These are phyloP conservation scores for Xanthorhoe designata DNA, from an alignment of 2,888 invertebrate genomes.

Conservation along the genomic window DNA sequence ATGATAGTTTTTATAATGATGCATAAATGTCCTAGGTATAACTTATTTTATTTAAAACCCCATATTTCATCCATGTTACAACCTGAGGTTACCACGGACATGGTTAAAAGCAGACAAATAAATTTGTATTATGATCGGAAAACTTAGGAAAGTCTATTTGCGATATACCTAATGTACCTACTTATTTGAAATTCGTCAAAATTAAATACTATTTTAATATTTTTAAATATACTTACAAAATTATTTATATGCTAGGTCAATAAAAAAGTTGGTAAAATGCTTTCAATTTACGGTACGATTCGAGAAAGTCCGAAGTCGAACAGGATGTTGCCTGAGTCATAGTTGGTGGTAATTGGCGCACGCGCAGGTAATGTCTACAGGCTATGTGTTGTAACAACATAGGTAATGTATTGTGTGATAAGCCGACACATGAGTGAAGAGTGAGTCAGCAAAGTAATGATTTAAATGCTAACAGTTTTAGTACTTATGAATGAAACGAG, in stretches of 20 bases:
- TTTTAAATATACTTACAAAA: neutral
- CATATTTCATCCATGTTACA: too few relatives aligned
- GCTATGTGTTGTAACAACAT: slow-evolving; percentile 62
- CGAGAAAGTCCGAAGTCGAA: slow-evolving; percentile 78
- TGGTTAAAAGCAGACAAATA: too few relatives aligned
- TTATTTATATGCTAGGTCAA: neutral
- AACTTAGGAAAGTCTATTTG: neutral
- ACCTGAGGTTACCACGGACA: too few relatives aligned
- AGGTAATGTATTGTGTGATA: slow-evolving; percentile 63
- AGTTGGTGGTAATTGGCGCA: slow-evolving; percentile 68
- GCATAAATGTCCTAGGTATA: too few relatives aligned
- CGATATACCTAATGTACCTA: slow-evolving; percentile 51
- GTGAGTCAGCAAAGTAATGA: slow-evolving; percentile 65
- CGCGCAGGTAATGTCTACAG: slow-evolving; percentile 77
- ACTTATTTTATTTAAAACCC: slow-evolving; percentile 14
- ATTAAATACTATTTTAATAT: neutral
- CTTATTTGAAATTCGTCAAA: neutral
- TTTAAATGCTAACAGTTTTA: slow-evolving; percentile 35
- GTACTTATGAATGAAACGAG: slow-evolving; percentile 35
- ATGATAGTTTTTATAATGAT: slow-evolving; percentile 44
- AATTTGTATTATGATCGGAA: too few relatives aligned
- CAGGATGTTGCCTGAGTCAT: slow-evolving; percentile 78
- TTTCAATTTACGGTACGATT: slow-evolving; percentile 56
- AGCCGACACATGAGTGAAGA: slow-evolving; percentile 74
- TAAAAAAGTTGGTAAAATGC: slow-evolving; percentile 46